These are phyloP conservation scores for Molossus alvarezi DNA, from an alignment of 2,797 vertebrate species.

Conservation along the genomic window DNA sequence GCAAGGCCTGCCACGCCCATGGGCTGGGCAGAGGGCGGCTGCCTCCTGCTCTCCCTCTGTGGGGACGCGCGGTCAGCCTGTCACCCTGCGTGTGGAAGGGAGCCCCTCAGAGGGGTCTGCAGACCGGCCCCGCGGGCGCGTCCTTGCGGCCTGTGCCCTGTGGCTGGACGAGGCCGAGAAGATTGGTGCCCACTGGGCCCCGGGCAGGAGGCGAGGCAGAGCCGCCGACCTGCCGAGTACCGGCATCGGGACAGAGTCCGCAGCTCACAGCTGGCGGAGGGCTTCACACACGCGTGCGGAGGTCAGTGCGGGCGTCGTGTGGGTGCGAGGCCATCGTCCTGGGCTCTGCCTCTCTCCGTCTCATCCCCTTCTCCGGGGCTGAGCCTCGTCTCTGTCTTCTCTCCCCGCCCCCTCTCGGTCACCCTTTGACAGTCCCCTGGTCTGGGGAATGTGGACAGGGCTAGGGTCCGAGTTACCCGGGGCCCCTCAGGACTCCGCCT, in stretches of 20 bases:
- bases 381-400: background rate
- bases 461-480: background rate
- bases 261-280: background rate
- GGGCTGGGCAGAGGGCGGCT: fast-evolving
- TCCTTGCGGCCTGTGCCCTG: background rate
- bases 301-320: background rate
- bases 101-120: background rate
- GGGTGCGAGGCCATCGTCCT: background rate
- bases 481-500: background rate
- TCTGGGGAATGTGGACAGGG: background rate
- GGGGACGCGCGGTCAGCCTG: no score
- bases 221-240: constrained; percentile 19
- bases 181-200: background rate
- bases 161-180: constrained; percentile 44
- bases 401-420: background rate
- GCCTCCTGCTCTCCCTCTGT: fast-evolving
- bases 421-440: background rate
- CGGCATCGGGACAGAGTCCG: background rate
- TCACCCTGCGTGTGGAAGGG: background rate
- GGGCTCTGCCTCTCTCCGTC: background rate
- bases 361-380: background rate
- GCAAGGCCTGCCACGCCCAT: fast-evolving
- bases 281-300: background rate
- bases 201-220: background rate
- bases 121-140: fast-evolving